These are phyloP conservation scores for Paralichthys olivaceus DNA, from an alignment of 2,113 vertebrate genomes.

Conservation along the genomic window DNA sequence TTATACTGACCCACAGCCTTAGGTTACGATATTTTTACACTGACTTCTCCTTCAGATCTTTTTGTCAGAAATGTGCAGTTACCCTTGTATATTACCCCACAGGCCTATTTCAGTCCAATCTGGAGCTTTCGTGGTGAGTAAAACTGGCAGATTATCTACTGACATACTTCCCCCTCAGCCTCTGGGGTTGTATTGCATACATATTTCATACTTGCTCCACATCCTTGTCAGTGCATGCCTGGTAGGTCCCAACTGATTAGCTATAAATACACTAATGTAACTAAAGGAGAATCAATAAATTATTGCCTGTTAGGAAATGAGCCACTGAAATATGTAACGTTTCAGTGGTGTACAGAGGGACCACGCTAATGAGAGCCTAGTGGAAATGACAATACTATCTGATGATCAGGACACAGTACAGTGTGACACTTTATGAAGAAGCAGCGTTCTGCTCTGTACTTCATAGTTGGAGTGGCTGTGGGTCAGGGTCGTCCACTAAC, in stretches of 20 bases:
- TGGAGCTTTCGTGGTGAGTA: slow-evolving; percentile 34
- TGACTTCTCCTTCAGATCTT: slow-evolving; percentile 48
- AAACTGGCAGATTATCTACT: slow-evolving; percentile 64
- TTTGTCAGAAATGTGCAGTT: slow-evolving; percentile 55
- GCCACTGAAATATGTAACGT: slow-evolving; percentile 71
- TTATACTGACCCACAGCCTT: slow-evolving; percentile 70
- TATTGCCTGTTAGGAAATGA: slow-evolving; percentile 61
- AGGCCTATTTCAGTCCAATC: slow-evolving; percentile 66
- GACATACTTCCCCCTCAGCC: slow-evolving; percentile 68
- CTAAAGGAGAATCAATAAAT: slow-evolving; percentile 81
- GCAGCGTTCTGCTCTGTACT: neutral
- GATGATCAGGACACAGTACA: slow-evolving; percentile 13
- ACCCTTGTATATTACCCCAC: slow-evolving; percentile 58
- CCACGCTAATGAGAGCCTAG: slow-evolving; percentile 47
- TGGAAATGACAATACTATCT: slow-evolving; percentile 59
- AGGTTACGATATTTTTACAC: slow-evolving; percentile 48
- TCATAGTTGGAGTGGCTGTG: slow-evolving; percentile 1
- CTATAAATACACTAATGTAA: slow-evolving; percentile 80
- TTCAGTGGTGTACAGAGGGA: slow-evolving; percentile 43
- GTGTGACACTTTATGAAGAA: neutral
- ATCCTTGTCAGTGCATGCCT: slow-evolving; percentile 59
- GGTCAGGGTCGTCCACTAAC: no score
- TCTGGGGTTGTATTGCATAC: slow-evolving; percentile 70
- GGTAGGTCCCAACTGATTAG: slow-evolving; percentile 73
- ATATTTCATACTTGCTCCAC: slow-evolving; percentile 79